Evolutionary conservation across 2,888 invertebrate genomes (phyloP).

Genomic region (Alentia gelatinosa): DNA sequence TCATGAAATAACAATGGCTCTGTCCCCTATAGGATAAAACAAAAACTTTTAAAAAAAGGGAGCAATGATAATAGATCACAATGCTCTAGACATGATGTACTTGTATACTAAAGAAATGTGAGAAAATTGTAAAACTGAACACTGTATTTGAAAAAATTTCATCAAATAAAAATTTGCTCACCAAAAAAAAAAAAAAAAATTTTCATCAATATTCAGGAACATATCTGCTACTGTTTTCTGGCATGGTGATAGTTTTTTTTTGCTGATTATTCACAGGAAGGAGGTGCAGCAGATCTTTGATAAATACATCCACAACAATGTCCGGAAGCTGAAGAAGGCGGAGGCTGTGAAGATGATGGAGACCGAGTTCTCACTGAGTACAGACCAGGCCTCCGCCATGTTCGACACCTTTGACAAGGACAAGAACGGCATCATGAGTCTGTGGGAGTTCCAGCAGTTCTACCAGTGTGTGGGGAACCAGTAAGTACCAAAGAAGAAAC

Average conservation of each 20-base stretch:
- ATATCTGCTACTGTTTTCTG: too few species aligned
- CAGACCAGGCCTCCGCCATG: slow-evolving; percentile 74
- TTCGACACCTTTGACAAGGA: slow-evolving; percentile 79
- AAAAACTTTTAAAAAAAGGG: too few species aligned
- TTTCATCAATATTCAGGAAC: too few species aligned
- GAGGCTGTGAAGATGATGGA: slow-evolving; percentile 74
- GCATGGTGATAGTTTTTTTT: background rate
- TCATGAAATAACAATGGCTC: too few species aligned
- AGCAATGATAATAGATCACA: too few species aligned
- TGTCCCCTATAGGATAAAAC: too few species aligned
- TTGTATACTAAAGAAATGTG: too few species aligned
- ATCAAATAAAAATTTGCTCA: too few species aligned
- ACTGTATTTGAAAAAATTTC: too few species aligned
- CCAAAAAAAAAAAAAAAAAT: too few species aligned
- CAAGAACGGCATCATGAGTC: slow-evolving; percentile 77
- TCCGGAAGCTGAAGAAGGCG: slow-evolving; percentile 72
- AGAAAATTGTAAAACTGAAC: too few species aligned
- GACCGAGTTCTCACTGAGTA: slow-evolving; percentile 74
- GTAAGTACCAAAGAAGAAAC: slow-evolving; percentile 68
- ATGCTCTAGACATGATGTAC: too few species aligned
- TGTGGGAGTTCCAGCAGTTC: slow-evolving; percentile 80
- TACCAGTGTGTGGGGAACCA: slow-evolving; percentile 73
- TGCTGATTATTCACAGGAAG: slow-evolving; percentile 68
- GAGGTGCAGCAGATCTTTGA: slow-evolving; percentile 77
- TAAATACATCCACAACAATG: slow-evolving; percentile 77